Conservation (phyloP, 2,888 invertebrate species). For the Alcis repandata region DNA sequence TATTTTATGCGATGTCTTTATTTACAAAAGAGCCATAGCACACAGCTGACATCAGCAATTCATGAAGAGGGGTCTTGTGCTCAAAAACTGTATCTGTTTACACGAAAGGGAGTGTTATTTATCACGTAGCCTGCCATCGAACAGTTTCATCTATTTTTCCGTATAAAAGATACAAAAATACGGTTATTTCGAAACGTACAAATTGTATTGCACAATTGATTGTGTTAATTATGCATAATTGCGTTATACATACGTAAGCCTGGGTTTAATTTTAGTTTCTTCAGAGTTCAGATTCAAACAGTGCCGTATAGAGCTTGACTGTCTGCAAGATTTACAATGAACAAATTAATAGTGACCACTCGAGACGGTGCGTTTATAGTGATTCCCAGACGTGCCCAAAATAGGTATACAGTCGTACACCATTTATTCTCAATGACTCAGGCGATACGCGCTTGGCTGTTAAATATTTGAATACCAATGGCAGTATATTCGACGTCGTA, state of each 20-base stretch:
- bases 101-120: conserved; percentile 62
- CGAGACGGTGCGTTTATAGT: conserved; percentile 65
- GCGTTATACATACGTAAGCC: no score
- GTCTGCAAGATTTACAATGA: conserved; percentile 60
- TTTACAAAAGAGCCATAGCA: conserved; percentile 68
- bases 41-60: conserved; percentile 76
- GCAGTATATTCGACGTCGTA: conserved; percentile 27
- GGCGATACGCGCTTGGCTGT: conserved; percentile 50
- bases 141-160: conserved; percentile 16
- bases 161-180: neutral
- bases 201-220: neutral
- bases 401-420: conserved; percentile 58
- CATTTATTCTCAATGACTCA: conserved; percentile 69
- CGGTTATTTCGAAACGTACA: neutral
- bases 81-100: conserved; percentile 62
- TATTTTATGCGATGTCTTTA: conserved; percentile 70
- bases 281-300: neutral
- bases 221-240: no score
- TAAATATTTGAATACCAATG: conserved; percentile 45
- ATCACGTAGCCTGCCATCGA: conserved; percentile 51
- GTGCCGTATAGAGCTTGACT: conserved; percentile 22
- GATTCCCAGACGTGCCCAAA: conserved; percentile 79
- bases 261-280: neutral
- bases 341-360: conserved; percentile 61
- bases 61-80: conserved; percentile 64